Conservation (phyloP, 1,140 invertebrate species). For the Sycobia sp. region DNA sequence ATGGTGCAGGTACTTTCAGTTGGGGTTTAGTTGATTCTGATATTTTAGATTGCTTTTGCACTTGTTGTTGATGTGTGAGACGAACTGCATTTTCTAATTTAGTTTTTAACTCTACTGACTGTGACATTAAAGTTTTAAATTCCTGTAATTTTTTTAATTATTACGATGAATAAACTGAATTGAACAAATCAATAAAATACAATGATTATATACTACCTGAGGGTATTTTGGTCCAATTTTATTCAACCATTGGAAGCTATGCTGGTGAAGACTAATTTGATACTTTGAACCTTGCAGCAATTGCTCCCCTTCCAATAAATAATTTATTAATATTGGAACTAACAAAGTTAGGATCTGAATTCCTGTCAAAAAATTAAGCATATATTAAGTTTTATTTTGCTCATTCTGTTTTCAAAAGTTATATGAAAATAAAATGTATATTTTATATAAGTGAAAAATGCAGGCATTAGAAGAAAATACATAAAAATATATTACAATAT, state of each 20-base stretch:
- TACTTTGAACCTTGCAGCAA: conserved; percentile 69
- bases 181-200: not conserved
- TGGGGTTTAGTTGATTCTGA: conserved; percentile 63
- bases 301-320: conserved; percentile 74
- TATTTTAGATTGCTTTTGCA: conserved; percentile 54
- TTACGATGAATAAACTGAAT: conserved; percentile 26
- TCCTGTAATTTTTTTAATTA: conserved; percentile 65
- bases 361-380: conserved; percentile 65
- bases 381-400: too few species aligned
- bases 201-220: conserved; percentile 64
- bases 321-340: conserved; percentile 87
- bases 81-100: conserved; percentile 87
- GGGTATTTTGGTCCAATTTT: conserved; percentile 90
- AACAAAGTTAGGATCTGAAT: conserved; percentile 86
- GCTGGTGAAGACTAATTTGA: conserved; percentile 77
- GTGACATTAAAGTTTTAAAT: conserved; percentile 88
- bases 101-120: conserved; percentile 76
- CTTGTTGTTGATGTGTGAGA: conserved; percentile 68
- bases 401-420: too few species aligned
- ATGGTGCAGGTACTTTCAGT: conserved; percentile 65
- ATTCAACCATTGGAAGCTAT: conserved; percentile 85
- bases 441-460: not conserved
- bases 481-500: not conserved
- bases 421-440: conserved; percentile 38
- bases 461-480: not conserved